phyloP scores from a whole-genome alignment of 2,888 invertebrate genomes.

The Campoletis raptor region DNA sequence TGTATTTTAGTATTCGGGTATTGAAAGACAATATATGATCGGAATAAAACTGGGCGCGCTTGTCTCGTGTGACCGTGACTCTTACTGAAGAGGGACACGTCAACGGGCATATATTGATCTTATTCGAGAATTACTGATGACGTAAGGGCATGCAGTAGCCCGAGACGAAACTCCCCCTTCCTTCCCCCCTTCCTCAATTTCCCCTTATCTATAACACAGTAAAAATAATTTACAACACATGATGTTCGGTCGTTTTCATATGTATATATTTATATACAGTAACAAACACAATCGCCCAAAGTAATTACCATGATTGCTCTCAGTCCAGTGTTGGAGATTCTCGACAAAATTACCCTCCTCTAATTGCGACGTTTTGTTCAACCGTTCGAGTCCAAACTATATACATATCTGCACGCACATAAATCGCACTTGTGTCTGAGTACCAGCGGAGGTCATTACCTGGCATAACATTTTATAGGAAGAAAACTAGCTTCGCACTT shows the following conservation, averaged over 20 bases:
- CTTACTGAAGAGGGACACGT: slow-evolving; percentile 46
- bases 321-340: slow-evolving; percentile 75
- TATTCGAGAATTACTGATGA: slow-evolving; percentile 57
- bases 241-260: slow-evolving; percentile 29
- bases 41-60: slow-evolving; percentile 45
- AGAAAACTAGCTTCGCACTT: slow-evolving; percentile 25
- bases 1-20: slow-evolving; percentile 10
- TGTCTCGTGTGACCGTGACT: slow-evolving; percentile 43
- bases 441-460: slow-evolving; percentile 48
- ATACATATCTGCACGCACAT: slow-evolving; percentile 15
- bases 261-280: slow-evolving; percentile 44
- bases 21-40: background rate
- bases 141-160: slow-evolving; percentile 62
- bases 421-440: slow-evolving; percentile 39
- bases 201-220: slow-evolving; percentile 27
- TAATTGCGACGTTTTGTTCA: slow-evolving; percentile 68
- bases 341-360: slow-evolving; percentile 79
- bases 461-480: slow-evolving; percentile 39
- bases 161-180: slow-evolving; percentile 59
- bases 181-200: slow-evolving; percentile 42
- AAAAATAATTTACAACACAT: slow-evolving; percentile 29
- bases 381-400: slow-evolving; percentile 34
- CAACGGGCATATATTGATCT: slow-evolving; percentile 56
- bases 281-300: slow-evolving; percentile 79
- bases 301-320: slow-evolving; percentile 82